A percentile compares a stretch with the other conserved stretches of the same genome.
Evolutionary conservation across 2,888 invertebrate genomes (phyloP).

Genomic region (Teinopalpus imperialis): DNA sequence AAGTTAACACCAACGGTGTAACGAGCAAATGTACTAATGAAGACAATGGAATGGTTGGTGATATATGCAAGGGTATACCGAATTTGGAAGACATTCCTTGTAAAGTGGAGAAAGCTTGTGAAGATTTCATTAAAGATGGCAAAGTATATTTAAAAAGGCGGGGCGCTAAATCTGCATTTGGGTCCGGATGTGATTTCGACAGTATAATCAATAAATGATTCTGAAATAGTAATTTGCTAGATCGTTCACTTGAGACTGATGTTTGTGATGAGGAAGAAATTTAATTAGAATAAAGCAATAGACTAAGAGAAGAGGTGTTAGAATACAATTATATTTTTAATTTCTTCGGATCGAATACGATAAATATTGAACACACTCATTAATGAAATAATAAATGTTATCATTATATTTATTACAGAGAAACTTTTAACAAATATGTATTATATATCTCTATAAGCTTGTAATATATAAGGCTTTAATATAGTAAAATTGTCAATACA

Average conservation of each 20-base stretch:
- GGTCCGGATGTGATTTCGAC: slow-evolving; percentile 57
- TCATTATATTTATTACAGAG: too few species aligned
- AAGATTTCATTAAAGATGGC: slow-evolving; percentile 59
- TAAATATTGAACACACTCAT: too few species aligned
- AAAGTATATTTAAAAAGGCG: slow-evolving; percentile 63
- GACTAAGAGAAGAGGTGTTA: slow-evolving; percentile 3
- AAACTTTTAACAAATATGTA: neutral
- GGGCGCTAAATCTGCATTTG: slow-evolving; percentile 54
- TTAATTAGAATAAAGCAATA: slow-evolving; percentile 21
- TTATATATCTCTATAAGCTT: too few species aligned
- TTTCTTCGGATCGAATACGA: too few species aligned
- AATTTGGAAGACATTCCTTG: slow-evolving; percentile 54
- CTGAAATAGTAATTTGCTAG: slow-evolving; percentile 27
- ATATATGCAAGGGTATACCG: slow-evolving; percentile 41
- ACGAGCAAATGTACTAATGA: slow-evolving; percentile 36
- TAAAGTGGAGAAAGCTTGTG: slow-evolving; percentile 57
- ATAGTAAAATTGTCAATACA: neutral
- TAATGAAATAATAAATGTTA: neutral
- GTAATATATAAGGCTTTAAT: too few species aligned
- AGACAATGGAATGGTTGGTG: slow-evolving; percentile 44
- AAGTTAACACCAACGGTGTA: slow-evolving; percentile 38
- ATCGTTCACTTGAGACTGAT: slow-evolving; percentile 69
- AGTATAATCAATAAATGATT: slow-evolving; percentile 72
- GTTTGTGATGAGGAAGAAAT: slow-evolving; percentile 58
- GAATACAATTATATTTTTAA: too few species aligned